Conservation (phyloP, 2,797 vertebrate genomes). For the Molothrus aeneus region DNA sequence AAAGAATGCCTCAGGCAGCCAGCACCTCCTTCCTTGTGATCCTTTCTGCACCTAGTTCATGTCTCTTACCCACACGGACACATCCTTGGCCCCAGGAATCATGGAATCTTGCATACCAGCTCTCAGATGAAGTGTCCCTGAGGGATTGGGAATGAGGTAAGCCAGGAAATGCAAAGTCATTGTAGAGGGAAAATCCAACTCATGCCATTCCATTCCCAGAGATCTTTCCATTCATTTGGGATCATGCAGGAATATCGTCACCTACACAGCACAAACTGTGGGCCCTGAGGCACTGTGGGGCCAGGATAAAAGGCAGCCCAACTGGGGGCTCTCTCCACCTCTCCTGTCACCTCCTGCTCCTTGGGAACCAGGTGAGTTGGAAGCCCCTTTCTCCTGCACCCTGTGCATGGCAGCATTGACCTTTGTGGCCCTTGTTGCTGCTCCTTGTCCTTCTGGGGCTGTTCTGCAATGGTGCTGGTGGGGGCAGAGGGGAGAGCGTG, state of each 20-base stretch:
- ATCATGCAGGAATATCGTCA: not conserved
- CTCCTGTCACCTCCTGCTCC: not conserved
- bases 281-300: not conserved
- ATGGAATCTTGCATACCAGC: too few relatives aligned
- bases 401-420: not conserved
- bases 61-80: too few relatives aligned
- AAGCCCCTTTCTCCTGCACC: not conserved
- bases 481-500: not conserved
- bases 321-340: too few relatives aligned
- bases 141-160: too few relatives aligned
- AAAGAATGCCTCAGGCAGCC: too few relatives aligned
- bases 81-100: too few relatives aligned
- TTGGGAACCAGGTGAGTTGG: not conserved
- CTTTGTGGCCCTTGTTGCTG: too few relatives aligned
- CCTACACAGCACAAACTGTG: rapidly evolving
- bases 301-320: not conserved
- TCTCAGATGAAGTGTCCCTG: too few relatives aligned
- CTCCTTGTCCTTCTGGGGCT: not conserved
- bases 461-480: not conserved
- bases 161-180: not conserved
- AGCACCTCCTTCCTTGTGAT: too few relatives aligned
- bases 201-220: too few relatives aligned
- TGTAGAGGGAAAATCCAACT: not conserved
- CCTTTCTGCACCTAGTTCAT: too few relatives aligned
- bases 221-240: not conserved